Conservation (phyloP, 1,140 invertebrate genomes). For the Ridgeia piscesae region DNA sequence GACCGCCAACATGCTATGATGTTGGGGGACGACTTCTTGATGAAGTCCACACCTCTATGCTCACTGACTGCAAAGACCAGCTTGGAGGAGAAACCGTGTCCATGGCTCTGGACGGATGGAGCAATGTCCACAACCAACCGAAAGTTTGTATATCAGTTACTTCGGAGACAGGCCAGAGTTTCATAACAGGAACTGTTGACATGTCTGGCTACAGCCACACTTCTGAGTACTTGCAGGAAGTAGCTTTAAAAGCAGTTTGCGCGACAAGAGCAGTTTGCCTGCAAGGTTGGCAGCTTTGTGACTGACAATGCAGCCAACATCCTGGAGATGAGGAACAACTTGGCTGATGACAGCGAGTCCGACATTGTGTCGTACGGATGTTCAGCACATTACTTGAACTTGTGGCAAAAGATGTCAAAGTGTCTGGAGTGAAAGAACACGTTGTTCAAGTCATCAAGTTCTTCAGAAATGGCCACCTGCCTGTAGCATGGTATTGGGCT, state of each 20-base stretch:
- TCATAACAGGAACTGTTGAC: background rate
- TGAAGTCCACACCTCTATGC: slow-evolving; percentile 3
- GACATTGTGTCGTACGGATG: slow-evolving; percentile 6
- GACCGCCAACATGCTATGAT: background rate
- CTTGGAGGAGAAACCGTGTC: slow-evolving; percentile 16
- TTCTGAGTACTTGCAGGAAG: slow-evolving; percentile 10
- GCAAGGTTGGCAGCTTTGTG: slow-evolving; percentile 6
- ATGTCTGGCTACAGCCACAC: slow-evolving; percentile 15
- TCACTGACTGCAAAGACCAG: slow-evolving; percentile 4
- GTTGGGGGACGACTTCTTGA: slow-evolving; percentile 10
- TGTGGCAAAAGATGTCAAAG: slow-evolving; percentile 4
- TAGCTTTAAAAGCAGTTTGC: background rate
- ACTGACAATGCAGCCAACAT: slow-evolving; percentile 12
- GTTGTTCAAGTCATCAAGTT: slow-evolving; percentile 11
- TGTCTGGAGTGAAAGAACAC: slow-evolving; percentile 17
- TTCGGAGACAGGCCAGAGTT: background rate
- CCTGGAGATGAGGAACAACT: slow-evolving; percentile 8
- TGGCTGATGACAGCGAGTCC: slow-evolving; percentile 3
- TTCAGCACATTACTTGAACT: slow-evolving; percentile 10
- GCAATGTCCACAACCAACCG: slow-evolving; percentile 12
- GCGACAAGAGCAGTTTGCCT: slow-evolving; percentile 9
- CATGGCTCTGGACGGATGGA: slow-evolving; percentile 7
- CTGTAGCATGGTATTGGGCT: slow-evolving; percentile 7
- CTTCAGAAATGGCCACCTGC: background rate
- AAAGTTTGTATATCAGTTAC: slow-evolving; percentile 2